Evolutionary conservation across 1,140 invertebrate genomes (phyloP).

Genomic region (Lepidotrigona ventralis): DNA sequence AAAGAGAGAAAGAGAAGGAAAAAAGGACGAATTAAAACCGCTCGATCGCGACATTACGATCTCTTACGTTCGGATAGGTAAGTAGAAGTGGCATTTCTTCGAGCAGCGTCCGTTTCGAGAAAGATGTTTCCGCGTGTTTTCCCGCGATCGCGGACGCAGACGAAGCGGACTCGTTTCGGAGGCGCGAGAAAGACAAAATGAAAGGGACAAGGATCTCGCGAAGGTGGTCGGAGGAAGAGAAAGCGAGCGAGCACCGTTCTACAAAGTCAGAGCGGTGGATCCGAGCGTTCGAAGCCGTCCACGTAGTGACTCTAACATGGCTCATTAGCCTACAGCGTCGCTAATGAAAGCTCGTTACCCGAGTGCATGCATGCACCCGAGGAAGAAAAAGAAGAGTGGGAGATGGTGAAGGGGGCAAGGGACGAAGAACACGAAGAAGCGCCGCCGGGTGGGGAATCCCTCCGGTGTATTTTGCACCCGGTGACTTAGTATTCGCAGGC

Average conservation of each 20-base stretch:
- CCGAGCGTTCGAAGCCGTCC: conserved; percentile 56
- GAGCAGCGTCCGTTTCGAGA: not conserved
- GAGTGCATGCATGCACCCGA: conserved; percentile 69
- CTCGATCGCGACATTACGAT: not conserved
- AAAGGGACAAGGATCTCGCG: not conserved
- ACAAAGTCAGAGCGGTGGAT: conserved; percentile 50
- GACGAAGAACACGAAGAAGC: conserved; percentile 48
- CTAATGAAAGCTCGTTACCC: conserved; percentile 80
- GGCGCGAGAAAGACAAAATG: not conserved
- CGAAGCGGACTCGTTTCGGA: not conserved
- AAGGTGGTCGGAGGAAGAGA: not conserved
- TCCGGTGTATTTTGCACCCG: conserved; percentile 65
- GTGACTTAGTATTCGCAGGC: conserved; percentile 70
- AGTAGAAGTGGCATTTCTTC: not conserved
- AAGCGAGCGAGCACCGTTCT: not conserved
- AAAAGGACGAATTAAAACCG: not conserved
- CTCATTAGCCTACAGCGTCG: conserved; percentile 80
- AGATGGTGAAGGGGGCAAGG: conserved; percentile 3
- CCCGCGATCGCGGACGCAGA: not conserved
- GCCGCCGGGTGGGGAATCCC: conserved; percentile 33
- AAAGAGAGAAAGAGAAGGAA: too few relatives aligned
- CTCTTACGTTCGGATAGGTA: not conserved
- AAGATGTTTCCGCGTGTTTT: not conserved
- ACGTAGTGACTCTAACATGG: conserved; percentile 68
- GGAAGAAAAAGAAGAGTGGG: conserved; percentile 46